These are phyloP conservation scores for Myopa testacea DNA, from an alignment of 2,888 invertebrate genomes.

Conservation along the genomic window DNA sequence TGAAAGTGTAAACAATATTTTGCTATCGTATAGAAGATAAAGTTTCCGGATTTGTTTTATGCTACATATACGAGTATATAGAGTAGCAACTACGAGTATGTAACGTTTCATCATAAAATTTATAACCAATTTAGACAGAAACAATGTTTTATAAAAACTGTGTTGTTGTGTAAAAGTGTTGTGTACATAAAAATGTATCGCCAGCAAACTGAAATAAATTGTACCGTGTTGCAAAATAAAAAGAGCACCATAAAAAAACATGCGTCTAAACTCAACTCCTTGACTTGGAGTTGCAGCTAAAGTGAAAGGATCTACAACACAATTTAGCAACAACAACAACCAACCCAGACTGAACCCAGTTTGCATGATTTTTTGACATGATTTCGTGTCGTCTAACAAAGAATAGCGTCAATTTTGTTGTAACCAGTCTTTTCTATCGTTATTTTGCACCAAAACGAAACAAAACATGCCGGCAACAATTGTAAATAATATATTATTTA, in stretches of 20 bases:
- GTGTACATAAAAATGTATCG: constrained; percentile 8
- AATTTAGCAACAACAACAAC: background rate
- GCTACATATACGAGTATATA: too few species aligned
- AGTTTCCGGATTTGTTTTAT: background rate
- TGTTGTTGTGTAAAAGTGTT: background rate
- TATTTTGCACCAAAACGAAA: background rate
- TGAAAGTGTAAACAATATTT: background rate
- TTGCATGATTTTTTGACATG: background rate
- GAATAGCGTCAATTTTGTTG: constrained; percentile 8
- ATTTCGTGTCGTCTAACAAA: background rate
- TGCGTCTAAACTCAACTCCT: constrained; percentile 5
- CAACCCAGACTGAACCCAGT: constrained; percentile 4
- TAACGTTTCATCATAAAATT: background rate
- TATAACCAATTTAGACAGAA: background rate
- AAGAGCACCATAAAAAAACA: background rate
- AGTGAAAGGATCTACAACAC: constrained; percentile 23
- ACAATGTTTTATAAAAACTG: background rate
- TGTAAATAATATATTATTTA: constrained; percentile 1
- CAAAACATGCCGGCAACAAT: background rate
- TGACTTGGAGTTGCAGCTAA: background rate
- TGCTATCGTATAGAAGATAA: background rate
- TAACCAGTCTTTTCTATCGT: background rate
- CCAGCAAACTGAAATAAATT: constrained; percentile 17
- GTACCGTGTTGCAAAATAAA: background rate
- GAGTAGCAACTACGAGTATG: too few species aligned